These are phyloP conservation scores for Tipula lateralis DNA, from an alignment of 2,888 invertebrate species.

Conservation along the genomic window DNA sequence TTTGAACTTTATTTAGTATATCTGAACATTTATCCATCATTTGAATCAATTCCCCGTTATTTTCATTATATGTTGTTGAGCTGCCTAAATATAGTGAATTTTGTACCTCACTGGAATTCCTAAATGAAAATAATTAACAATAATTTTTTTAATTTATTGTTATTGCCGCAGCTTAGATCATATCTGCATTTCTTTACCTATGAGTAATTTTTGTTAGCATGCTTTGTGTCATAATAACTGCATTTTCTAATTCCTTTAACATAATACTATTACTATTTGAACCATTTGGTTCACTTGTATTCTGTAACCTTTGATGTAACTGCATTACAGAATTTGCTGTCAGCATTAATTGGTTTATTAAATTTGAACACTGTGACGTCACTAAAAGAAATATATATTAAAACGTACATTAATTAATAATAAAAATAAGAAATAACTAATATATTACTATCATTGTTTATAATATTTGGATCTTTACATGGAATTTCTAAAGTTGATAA, in stretches of 20 bases:
- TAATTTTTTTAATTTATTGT: not conserved
- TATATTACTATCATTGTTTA: conserved; percentile 52
- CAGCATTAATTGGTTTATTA: conserved; percentile 53
- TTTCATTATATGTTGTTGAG: conserved; percentile 38
- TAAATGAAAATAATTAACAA: not conserved
- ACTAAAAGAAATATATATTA: conserved; percentile 47
- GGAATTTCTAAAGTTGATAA: conserved; percentile 38
- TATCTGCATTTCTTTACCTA: not conserved
- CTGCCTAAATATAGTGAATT: conserved; percentile 38
- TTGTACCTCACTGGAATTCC: conserved; percentile 20
- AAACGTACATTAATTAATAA: conserved; percentile 24
- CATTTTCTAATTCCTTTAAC: conserved; percentile 50
- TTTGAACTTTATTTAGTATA: conserved; percentile 54
- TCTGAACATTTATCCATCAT: conserved; percentile 62
- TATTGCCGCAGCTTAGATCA: not conserved
- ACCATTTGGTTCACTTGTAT: conserved; percentile 43
- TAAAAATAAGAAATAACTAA: not conserved
- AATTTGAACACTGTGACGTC: conserved; percentile 59
- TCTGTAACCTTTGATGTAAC: conserved; percentile 48
- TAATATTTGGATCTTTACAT: conserved; percentile 50
- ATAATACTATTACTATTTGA: conserved; percentile 42
- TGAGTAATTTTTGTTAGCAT: conserved; percentile 48
- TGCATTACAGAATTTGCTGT: conserved; percentile 49
- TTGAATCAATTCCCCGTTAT: conserved; percentile 51
- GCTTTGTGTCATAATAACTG: conserved; percentile 50